Conservation (phyloP, 2,113 vertebrate genomes). For the Helogale parvula region DNA sequence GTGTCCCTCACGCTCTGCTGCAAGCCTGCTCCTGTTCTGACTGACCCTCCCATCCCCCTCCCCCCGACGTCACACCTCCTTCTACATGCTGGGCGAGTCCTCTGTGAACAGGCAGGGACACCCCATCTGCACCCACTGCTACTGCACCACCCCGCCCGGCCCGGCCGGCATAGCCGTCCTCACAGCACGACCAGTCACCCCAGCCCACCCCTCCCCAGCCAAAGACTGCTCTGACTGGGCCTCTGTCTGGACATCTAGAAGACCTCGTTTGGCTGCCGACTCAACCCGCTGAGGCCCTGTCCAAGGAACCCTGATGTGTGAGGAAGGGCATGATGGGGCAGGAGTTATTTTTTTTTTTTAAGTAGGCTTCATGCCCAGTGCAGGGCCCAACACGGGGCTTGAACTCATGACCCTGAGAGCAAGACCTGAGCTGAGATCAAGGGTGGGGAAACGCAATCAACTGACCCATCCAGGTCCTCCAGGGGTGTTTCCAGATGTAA, state of each 20-base stretch:
- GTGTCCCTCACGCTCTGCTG: not conserved
- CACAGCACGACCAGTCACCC: rapidly evolving
- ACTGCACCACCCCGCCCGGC: not conserved
- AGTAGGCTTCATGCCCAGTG: no score
- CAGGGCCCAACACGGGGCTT: no score
- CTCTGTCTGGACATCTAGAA: rapidly evolving
- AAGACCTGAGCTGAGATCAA: no score
- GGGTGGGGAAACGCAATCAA: no score
- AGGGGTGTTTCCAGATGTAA: not conserved
- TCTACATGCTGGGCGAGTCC: not conserved
- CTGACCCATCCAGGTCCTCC: no score
- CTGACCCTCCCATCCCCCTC: not conserved
- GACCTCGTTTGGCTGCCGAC: not conserved
- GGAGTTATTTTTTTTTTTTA: no score
- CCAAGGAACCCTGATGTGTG: rapidly evolving
- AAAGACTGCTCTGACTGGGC: not conserved
- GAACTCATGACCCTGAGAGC: no score
- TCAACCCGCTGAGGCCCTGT: not conserved
- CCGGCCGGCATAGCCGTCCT: rapidly evolving
- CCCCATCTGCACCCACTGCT: not conserved
- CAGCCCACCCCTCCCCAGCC: rapidly evolving
- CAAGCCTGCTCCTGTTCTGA: not conserved
- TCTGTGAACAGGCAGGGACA: rapidly evolving
- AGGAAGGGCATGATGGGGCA: not conserved
- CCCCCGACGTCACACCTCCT: rapidly evolving